A percentile compares a stretch with the other conserved stretches of the same genome.
Evolutionary conservation across 1,140 invertebrate species (phyloP).

Genomic region (Nebria ingens): DNA sequence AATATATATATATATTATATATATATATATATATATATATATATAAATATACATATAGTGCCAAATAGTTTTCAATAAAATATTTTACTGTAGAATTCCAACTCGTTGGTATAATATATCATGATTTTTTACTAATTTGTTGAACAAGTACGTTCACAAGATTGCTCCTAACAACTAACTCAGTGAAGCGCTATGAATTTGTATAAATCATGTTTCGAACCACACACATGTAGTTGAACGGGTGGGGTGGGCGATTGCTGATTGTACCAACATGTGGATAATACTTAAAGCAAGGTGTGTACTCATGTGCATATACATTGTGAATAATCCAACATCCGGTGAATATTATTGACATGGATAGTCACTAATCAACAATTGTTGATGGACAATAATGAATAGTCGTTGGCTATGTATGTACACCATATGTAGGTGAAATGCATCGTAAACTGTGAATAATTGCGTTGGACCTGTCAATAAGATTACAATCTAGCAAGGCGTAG

Average conservation of each 20-base stretch:
- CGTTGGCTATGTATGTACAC: background rate
- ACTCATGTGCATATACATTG: background rate
- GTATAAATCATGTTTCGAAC: background rate
- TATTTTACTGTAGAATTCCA: no score
- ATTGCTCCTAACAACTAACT: no score
- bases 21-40: conserved; percentile 1
- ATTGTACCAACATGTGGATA: background rate
- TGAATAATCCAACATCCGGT: background rate
- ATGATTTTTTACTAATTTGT: no score
- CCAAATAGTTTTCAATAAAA: background rate
- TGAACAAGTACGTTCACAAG: no score
- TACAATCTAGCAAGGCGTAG: conserved; percentile 5
- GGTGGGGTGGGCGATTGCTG: background rate
- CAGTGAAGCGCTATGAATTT: no score
- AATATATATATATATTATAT: background rate
- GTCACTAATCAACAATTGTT: background rate
- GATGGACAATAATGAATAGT: background rate
- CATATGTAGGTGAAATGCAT: background rate
- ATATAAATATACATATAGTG: background rate
- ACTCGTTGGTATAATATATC: no score
- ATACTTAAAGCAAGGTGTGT: conserved; percentile 2
- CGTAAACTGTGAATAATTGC: background rate
- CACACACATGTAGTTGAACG: background rate
- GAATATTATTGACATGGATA: background rate
- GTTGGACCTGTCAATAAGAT: background rate